Evolutionary conservation across 2,888 invertebrate genomes (phyloP), one percentile per base, ranked within the genome.

Genomic region (Euclidia mi): DNA sequence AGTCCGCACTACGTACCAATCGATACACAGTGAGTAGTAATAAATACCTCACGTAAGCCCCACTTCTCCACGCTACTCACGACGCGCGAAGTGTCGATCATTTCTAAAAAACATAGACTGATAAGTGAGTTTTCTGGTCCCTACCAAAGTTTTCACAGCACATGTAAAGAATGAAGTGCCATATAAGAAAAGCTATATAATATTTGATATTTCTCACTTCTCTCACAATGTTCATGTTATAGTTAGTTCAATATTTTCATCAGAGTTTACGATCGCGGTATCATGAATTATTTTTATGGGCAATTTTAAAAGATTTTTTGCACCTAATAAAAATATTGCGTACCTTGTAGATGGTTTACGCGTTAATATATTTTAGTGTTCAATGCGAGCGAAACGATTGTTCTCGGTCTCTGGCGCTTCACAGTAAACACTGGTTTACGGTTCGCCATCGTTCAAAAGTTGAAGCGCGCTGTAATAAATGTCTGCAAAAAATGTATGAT

Each of bases 391-490:
- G 2, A 20, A 28, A 14, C 11, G 12, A 10, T 2, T 12, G 17
- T 2, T n/a, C 11, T 12, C 11, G 14, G 31, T 34, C 20, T 7
- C 0, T 25, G 20, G 20, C 20, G 20, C 20, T 7, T 25, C 28
- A 29, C 15, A 31, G 43, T n/a, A n/a, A 12, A 20, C 1, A 35
- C 3, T 32, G 32, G 12, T 25, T 29, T 31, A 41, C 29, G 35
- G 31, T 42, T 37, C 57, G 43, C 60, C 72, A 71, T 78, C 78
- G 60, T 71, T 80, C 71, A 76, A 67, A 71, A n/a, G n/a, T n/a
- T n/a, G n/a, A n/a, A n/a, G n/a, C 61, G 63, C 56, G 53, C 74
- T 78, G 81, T 79, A 81, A 84, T 85, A 82, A 82, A 79, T 65
- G 80, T 79, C 79, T 58, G 65, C 49, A 76, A 71, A 49, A 73